phyloP scores from a whole-genome alignment of 1,140 invertebrate species.

The Mya arenaria region DNA sequence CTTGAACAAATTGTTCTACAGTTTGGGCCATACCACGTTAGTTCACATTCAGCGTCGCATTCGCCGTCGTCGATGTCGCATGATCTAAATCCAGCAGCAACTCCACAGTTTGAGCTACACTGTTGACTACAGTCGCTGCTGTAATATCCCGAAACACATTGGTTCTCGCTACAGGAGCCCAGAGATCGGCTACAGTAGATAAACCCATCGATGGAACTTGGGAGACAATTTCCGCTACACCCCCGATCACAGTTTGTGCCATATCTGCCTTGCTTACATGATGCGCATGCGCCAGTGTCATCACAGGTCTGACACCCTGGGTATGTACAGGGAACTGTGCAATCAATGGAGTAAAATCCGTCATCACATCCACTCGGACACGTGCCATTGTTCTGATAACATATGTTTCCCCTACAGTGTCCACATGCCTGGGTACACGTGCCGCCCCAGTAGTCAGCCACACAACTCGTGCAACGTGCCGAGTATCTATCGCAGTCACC shows the following conservation, averaged over 20 bases:
- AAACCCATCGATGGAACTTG: neutral
- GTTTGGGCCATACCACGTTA: conserved; percentile 16
- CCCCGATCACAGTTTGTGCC: neutral
- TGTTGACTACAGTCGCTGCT: neutral
- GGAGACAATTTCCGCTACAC: conserved; percentile 17
- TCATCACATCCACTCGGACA: conserved; percentile 2
- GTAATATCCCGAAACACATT: conserved; percentile 12
- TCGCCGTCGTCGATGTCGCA: conserved; percentile 19
- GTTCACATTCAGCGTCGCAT: conserved; percentile 7
- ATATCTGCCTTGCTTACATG: conserved; percentile 3
- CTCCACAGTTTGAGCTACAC: conserved; percentile 16
- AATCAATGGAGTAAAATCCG: neutral
- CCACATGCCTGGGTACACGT: neutral
- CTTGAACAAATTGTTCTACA: neutral
- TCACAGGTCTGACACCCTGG: conserved; percentile 25
- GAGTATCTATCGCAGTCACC: conserved; percentile 7
- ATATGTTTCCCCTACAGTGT: conserved; percentile 2
- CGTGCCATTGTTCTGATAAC: conserved; percentile 17
- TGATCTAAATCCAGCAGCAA: neutral
- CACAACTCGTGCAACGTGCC: neutral
- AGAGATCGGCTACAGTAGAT: neutral
- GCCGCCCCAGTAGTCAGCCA: neutral
- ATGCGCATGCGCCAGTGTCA: conserved; percentile 3
- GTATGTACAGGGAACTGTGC: neutral
- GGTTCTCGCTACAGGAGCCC: neutral